A percentile compares a stretch with the other conserved stretches of the same genome.
phyloP scores from a whole-genome alignment of 2,888 invertebrate species.

The Dioctria linearis region DNA sequence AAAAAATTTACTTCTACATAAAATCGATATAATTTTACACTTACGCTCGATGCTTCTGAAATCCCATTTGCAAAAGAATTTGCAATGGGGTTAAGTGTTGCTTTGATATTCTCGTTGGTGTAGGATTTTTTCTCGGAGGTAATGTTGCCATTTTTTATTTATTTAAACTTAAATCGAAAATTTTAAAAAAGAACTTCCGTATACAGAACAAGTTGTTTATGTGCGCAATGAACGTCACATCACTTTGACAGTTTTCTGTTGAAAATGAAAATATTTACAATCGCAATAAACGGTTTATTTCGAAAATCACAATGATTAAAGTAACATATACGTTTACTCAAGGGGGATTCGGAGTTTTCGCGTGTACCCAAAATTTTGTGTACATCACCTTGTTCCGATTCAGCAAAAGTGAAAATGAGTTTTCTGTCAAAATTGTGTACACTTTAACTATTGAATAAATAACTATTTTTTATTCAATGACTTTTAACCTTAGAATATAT shows the following conservation, averaged over 20 bases:
- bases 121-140: conserved; percentile 83
- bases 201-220: conserved; percentile 35
- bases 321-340: background rate
- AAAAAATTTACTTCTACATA: background rate
- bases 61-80: conserved; percentile 90
- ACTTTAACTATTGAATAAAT: too few species aligned
- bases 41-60: conserved; percentile 90
- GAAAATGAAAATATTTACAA: too few species aligned
- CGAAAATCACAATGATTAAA: background rate
- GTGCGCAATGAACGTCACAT: conserved; percentile 43
- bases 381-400: too few species aligned
- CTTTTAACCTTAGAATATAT: too few species aligned
- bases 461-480: too few species aligned
- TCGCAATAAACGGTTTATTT: too few species aligned
- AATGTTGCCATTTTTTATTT: conserved; percentile 78
- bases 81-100: conserved; percentile 84
- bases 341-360: too few species aligned
- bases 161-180: conserved; percentile 13
- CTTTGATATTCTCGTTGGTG: conserved; percentile 81
- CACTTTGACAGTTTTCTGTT: conserved; percentile 15
- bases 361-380: too few species aligned
- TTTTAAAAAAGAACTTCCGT: background rate
- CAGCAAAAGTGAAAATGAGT: too few species aligned
- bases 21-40: conserved; percentile 67
- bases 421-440: too few species aligned